phyloP scores from a whole-genome alignment of 2,113 vertebrate species.

The Taxidea taxus region DNA sequence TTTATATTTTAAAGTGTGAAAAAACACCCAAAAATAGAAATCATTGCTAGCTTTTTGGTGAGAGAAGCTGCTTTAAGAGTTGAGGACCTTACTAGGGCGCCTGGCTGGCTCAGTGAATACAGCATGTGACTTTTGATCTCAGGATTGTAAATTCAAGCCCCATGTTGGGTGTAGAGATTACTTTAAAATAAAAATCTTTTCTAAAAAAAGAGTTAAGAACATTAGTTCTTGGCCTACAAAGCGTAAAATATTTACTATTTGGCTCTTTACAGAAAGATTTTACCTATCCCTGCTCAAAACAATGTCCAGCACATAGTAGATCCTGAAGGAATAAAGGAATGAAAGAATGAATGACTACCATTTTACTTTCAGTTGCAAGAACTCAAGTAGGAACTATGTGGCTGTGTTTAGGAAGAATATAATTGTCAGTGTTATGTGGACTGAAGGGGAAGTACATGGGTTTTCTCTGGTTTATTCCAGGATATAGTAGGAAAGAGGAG shows the following conservation, averaged over 20 bases:
- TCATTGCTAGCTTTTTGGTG: not conserved
- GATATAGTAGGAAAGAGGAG: not conserved
- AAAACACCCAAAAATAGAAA: not conserved
- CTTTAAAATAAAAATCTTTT: not conserved
- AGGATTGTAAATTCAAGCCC: not conserved
- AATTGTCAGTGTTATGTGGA: not conserved
- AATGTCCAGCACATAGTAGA: not conserved
- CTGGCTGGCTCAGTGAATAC: not conserved
- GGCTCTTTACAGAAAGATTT: not conserved
- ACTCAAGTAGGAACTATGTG: not conserved
- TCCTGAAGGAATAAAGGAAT: not conserved
- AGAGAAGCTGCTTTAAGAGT: not conserved
- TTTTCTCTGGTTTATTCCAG: not conserved
- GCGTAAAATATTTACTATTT: not conserved
- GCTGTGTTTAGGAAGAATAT: not conserved
- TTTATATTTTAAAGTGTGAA: not conserved
- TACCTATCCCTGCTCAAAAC: not conserved
- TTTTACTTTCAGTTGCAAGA: not conserved
- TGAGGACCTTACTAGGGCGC: not conserved
- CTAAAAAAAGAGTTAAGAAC: not conserved
- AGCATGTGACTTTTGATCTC: not conserved
- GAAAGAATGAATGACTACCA: not conserved
- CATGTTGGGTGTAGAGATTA: not conserved
- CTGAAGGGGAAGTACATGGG: not conserved
- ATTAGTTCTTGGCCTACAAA: not conserved